Conservation (phyloP, 1,140 invertebrate species). For the Drosophila mojavensis region DNA sequence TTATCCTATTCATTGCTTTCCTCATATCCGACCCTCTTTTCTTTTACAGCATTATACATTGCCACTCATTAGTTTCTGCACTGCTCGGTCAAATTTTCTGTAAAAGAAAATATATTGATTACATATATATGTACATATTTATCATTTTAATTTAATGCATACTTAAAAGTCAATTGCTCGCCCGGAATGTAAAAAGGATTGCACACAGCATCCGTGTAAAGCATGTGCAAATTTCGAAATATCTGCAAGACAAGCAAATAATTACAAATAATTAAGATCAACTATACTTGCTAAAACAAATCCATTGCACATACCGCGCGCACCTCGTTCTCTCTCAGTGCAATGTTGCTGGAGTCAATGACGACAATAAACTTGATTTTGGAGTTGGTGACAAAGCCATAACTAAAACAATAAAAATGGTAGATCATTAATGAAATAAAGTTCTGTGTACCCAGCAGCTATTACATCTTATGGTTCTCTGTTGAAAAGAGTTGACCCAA, state of each 20-base stretch:
- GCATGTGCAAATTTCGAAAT: constrained; percentile 94
- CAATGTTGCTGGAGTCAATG: constrained; percentile 94
- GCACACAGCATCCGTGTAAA: constrained; percentile 96
- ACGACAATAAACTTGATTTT: constrained; percentile 98
- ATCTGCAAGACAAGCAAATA: constrained; percentile 86
- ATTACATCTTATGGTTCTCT: constrained; percentile 98
- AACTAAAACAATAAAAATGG: constrained; percentile 86
- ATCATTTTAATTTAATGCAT: constrained; percentile 71
- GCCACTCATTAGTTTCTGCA: constrained; percentile 87
- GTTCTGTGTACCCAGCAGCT: neutral
- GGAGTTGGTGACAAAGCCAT: constrained; percentile 99
- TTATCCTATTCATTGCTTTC: no score
- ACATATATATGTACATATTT: neutral
- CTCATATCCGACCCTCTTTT: neutral
- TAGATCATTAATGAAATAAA: neutral
- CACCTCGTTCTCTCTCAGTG: constrained; percentile 96
- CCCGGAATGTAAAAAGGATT: constrained; percentile 98
- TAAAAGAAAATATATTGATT: constrained; percentile 68
- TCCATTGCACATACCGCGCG: constrained; percentile 88
- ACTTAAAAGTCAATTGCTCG: constrained; percentile 92
- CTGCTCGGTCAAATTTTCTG: constrained; percentile 87
- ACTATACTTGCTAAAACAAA: neutral
- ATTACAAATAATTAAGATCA: neutral
- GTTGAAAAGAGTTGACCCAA: constrained; percentile 96
- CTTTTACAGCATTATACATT: constrained; percentile 49